Conservation (phyloP, 2,797 vertebrate species). For the Natrix natrix region DNA sequence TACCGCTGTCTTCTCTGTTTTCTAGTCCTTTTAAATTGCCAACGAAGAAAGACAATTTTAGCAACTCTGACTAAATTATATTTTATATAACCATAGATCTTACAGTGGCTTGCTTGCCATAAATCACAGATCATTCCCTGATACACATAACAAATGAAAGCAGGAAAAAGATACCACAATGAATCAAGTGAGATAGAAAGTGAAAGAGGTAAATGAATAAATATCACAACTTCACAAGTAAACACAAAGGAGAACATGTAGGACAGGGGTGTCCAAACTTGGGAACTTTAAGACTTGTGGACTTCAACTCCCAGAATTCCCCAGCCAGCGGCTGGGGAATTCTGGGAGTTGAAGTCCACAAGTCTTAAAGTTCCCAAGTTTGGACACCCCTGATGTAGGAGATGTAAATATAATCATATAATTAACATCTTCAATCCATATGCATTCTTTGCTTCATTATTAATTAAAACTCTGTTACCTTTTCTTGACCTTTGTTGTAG, state of each 20-base stretch:
- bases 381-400: too few species aligned
- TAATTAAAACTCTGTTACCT: neutral
- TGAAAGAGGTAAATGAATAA: neutral
- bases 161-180: neutral
- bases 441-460: neutral
- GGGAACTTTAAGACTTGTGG: too few species aligned
- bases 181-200: neutral
- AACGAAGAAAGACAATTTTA: conserved; percentile 23
- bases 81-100: conserved; percentile 2
- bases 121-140: conserved; percentile 25
- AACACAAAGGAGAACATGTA: neutral
- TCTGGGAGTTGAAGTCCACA: too few species aligned
- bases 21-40: conserved; percentile 17
- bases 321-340: too few species aligned
- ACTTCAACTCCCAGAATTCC: too few species aligned
- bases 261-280: too few species aligned
- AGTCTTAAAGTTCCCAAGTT: too few species aligned
- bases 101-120: neutral
- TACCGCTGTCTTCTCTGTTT: neutral
- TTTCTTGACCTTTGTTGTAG: neutral
- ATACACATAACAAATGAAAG: neutral
- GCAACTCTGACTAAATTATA: neutral
- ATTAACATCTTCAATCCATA: neutral
- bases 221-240: neutral
- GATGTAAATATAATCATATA: neutral